Base-by-base conservation (phyloP, 2,888 invertebrate species). In the Zootermopsis nevadensis region DNA sequence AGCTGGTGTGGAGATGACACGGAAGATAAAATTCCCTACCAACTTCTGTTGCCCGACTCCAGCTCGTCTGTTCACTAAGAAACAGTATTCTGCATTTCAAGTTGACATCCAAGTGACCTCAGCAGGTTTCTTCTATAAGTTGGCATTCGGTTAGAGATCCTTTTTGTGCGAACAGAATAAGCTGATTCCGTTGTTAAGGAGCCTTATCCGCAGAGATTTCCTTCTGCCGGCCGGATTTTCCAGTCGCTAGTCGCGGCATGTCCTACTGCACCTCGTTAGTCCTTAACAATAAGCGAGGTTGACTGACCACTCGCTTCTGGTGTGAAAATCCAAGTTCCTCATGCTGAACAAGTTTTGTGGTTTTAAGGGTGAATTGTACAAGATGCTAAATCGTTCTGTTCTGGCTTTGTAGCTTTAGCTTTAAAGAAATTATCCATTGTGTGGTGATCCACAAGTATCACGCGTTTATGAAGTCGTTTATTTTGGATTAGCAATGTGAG, bases 91-190 rank as follows among this genome's bases (percentile, higher is more conserved):
- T 60, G 60, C 60, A 60, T n/a, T 60, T 27, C 0, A 27, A 60
- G 27, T n/a, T 48, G 60, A 27, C 27, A 3, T n/a, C 1, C 15
- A 4, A 1, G 27, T n/a, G 60, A 60, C n/a, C 60, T 60, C 60
- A 60, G 60, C 60, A 27, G 60, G 60, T 60, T 60, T 48, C 15
- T 15, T 19, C 60, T 27, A 60, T 6, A 12, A 60, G n/a, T 6
- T 60, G 60, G 60, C 60, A 60, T 60, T 12, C n/a, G 60, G 60
- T 60, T 60, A 60, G 60, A 60, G 60, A 60, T 60, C 27, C 60
- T n/a, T 27, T 60, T 60, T 60, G 60, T 60, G 60, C 27, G 27
- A 60, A 27, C n/a, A 60, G 27, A n/a, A 60, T n/a, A 12, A 60
- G 60, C 27, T n/a, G 60, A 27, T 27, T 60, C n/a, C n/a, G 60